phyloP scores from a whole-genome alignment of 2,888 invertebrate species.

The Auanema freiburgensis region DNA sequence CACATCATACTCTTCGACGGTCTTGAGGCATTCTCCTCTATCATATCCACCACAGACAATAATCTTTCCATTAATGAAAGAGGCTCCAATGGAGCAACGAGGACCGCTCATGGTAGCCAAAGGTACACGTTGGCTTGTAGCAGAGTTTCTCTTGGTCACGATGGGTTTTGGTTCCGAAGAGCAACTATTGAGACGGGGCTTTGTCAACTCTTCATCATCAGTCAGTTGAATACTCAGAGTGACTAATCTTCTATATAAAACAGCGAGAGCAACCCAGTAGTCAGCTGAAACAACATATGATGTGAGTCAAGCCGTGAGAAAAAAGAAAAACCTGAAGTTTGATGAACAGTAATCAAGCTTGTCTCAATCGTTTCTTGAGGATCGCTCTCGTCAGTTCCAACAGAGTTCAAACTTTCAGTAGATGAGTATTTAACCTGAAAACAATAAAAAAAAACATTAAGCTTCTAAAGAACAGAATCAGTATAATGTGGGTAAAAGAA shows the following conservation, averaged over 20 bases:
- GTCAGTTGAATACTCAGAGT: slow-evolving; percentile 67
- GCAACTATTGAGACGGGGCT: slow-evolving; percentile 12
- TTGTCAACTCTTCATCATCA: slow-evolving; percentile 53
- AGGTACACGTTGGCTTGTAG: slow-evolving; percentile 56
- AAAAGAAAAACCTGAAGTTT: slow-evolving; percentile 40
- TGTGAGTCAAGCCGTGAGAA: background rate
- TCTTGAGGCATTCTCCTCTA: slow-evolving; percentile 79
- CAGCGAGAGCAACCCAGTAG: slow-evolving; percentile 73
- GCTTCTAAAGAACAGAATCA: slow-evolving; percentile 4
- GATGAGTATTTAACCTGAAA: slow-evolving; percentile 30
- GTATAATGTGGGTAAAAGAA: background rate
- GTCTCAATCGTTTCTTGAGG: slow-evolving; percentile 59
- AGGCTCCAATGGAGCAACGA: slow-evolving; percentile 79
- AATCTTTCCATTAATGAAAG: slow-evolving; percentile 74
- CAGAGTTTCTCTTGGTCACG: background rate
- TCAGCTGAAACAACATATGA: slow-evolving; percentile 33
- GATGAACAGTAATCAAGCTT: slow-evolving; percentile 53
- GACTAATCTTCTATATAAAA: slow-evolving; percentile 72
- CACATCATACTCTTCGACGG: slow-evolving; percentile 74
- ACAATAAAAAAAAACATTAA: background rate
- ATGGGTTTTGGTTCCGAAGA: background rate
- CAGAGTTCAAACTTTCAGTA: slow-evolving; percentile 47
- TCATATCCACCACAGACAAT: slow-evolving; percentile 85
- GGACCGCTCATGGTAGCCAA: slow-evolving; percentile 73
- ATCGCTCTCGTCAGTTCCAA: slow-evolving; percentile 41